These are phyloP conservation scores for Dorcus parallelipipedus DNA, from an alignment of 2,888 invertebrate genomes.

Conservation along the genomic window DNA sequence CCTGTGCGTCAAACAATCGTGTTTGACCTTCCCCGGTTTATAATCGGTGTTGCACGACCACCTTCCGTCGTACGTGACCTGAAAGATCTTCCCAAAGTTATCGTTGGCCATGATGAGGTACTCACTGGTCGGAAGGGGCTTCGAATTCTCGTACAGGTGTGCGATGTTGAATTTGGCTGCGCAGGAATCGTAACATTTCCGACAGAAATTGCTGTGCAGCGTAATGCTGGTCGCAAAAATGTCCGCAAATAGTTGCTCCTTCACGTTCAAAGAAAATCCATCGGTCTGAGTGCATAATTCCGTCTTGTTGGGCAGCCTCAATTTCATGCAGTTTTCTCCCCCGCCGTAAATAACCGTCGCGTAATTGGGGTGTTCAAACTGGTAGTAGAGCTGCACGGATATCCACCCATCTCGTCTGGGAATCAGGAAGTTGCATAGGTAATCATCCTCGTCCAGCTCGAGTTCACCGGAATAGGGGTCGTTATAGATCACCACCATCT, in stretches of 20 bases:
- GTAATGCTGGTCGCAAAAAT: conserved; percentile 6
- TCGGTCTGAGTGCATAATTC: conserved; percentile 6
- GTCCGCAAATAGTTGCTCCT: conserved; percentile 5
- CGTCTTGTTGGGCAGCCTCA: conserved; percentile 7
- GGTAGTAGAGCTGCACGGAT: conserved; percentile 7
- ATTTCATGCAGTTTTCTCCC: not conserved
- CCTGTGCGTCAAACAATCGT: conserved; percentile 6
- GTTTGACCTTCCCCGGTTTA: not conserved
- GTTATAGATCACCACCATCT: conserved; percentile 7
- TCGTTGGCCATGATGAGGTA: conserved; percentile 11
- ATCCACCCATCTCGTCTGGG: conserved; percentile 13
- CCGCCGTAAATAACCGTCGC: conserved; percentile 8
- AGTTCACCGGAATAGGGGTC: not conserved
- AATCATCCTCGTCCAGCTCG: conserved; percentile 14
- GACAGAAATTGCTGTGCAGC: conserved; percentile 8
- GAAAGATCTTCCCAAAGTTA: conserved; percentile 12
- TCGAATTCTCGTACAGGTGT: conserved; percentile 2
- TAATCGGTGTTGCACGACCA: conserved; percentile 9
- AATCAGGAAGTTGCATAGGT: conserved; percentile 14
- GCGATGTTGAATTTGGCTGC: conserved; percentile 10
- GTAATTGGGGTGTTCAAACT: conserved; percentile 14
- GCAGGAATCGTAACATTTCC: conserved; percentile 9
- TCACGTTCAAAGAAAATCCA: conserved; percentile 9
- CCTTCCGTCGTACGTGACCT: conserved; percentile 7
- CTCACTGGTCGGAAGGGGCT: conserved; percentile 2